Conservation (phyloP, 2,888 invertebrate species). For the Sialis lutaria region DNA sequence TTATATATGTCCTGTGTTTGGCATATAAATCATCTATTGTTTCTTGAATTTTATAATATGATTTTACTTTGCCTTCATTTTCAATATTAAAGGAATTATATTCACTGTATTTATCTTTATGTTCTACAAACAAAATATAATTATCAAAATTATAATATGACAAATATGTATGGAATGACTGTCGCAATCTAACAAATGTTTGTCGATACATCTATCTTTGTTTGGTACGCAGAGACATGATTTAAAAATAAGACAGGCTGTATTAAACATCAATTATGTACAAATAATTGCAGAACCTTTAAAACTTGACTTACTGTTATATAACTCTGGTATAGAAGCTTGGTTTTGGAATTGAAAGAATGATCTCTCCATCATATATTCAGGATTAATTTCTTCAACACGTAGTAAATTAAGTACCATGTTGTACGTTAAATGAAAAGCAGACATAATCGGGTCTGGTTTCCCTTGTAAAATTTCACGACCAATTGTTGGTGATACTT, state of each 20-base stretch:
- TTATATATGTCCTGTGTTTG: conserved; percentile 64
- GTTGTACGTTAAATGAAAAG: conserved; percentile 98
- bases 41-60: conserved; percentile 65
- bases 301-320: conserved; percentile 47
- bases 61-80: conserved; percentile 55
- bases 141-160: not conserved
- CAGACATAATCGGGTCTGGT: conserved; percentile 94
- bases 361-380: conserved; percentile 95
- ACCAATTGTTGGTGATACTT: conserved; percentile 64
- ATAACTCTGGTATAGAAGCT: conserved; percentile 76
- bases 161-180: not conserved
- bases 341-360: conserved; percentile 99
- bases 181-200: not conserved
- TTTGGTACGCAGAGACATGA: too few species aligned
- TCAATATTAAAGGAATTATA: conserved; percentile 45
- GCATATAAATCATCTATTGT: not conserved
- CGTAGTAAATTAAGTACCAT: conserved; percentile 94
- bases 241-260: too few species aligned
- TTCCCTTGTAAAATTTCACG: conserved; percentile 72
- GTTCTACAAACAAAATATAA: conserved; percentile 29
- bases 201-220: too few species aligned
- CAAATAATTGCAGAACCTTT: not conserved
- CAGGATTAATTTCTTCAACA: conserved; percentile 98
- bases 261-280: too few species aligned
- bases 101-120: conserved; percentile 44